Evolutionary conservation across 2,113 vertebrate genomes (phyloP).

Genomic region (Lathamus discolor): DNA sequence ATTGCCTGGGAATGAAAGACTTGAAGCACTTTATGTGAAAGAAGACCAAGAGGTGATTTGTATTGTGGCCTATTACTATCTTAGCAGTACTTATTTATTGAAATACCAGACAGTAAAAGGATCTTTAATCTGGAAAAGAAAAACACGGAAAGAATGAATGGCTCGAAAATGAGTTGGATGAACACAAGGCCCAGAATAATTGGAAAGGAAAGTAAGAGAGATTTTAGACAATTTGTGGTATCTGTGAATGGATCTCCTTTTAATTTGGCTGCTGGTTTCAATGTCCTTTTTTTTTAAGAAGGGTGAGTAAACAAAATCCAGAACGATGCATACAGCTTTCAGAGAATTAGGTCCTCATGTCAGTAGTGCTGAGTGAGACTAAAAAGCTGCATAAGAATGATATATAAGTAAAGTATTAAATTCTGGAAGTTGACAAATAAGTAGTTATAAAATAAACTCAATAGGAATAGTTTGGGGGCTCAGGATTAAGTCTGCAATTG

Average conservation of each 20-base stretch:
- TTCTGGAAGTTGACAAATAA: neutral
- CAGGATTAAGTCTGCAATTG: neutral
- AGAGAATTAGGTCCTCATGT: neutral
- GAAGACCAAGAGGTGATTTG: neutral
- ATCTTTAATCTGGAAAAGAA: neutral
- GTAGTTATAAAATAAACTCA: neutral
- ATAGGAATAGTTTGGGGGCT: neutral
- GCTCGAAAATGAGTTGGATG: neutral
- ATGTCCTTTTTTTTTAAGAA: neutral
- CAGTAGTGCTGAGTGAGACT: neutral
- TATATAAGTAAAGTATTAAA: neutral
- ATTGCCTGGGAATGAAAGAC: neutral
- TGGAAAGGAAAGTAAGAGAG: neutral
- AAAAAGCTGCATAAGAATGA: neutral
- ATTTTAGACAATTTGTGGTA: neutral
- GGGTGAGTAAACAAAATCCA: rapidly evolving
- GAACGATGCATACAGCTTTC: neutral
- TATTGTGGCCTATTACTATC: neutral
- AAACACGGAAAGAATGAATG: neutral
- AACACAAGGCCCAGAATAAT: neutral
- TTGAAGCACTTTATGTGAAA: neutral
- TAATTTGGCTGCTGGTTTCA: neutral
- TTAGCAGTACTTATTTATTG: neutral
- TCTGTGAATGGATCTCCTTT: neutral
- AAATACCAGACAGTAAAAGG: neutral